Evolutionary conservation across 2,113 vertebrate genomes (phyloP).

Genomic region (Ciconia boyciana): DNA sequence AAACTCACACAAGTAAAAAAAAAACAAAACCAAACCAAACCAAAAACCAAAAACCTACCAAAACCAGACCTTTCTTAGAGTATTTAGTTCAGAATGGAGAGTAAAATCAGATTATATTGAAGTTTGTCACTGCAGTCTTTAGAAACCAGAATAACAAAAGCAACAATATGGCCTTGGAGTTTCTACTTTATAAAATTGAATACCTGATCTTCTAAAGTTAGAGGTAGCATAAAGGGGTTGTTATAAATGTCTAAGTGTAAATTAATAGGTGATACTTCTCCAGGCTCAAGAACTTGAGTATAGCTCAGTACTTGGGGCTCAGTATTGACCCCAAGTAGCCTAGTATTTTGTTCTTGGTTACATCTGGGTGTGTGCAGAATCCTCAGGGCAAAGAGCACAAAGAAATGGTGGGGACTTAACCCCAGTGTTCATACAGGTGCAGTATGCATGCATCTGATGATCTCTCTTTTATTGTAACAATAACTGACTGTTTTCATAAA

Average conservation of each 20-base stretch:
- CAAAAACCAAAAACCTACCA: fast-evolving
- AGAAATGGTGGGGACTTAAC: not conserved
- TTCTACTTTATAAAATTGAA: not conserved
- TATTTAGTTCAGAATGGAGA: not conserved
- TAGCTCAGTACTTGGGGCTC: too few relatives aligned
- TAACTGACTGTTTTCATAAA: not conserved
- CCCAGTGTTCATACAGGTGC: fast-evolving
- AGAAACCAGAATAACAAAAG: not conserved
- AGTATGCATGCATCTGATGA: too few relatives aligned
- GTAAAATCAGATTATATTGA: not conserved
- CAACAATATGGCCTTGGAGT: not conserved
- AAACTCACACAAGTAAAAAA: not conserved
- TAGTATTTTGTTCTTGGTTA: not conserved
- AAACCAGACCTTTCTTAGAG: not conserved
- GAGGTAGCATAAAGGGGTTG: not conserved
- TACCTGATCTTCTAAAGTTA: not conserved
- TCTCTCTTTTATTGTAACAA: not conserved
- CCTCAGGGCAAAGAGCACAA: not conserved
- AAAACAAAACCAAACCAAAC: too few relatives aligned
- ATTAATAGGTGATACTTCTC: not conserved
- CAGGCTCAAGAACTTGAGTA: not conserved
- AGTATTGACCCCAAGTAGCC: not conserved
- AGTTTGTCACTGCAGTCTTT: not conserved
- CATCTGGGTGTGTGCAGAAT: not conserved
- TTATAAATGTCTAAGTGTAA: not conserved